Evolutionary conservation across 1,140 invertebrate genomes (phyloP), one percentile per base, ranked within the genome.

Genomic region (Drosophila lowei): DNA sequence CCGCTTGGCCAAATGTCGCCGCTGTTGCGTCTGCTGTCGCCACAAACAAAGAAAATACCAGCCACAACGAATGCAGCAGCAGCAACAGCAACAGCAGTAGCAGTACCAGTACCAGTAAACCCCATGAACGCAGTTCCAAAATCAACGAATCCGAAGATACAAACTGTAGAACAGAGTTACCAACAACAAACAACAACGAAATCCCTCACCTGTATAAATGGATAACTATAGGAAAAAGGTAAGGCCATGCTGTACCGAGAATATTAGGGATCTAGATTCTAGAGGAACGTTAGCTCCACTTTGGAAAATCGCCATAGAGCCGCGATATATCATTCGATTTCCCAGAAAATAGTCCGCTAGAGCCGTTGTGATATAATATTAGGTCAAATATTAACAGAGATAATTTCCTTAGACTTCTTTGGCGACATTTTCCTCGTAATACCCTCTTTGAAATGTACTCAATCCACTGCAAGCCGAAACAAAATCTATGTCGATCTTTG

Each of bases 201-300:
- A 38, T 48, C 58, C 64, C 65, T 25, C 67, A 62, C 41, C 64
- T 80, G 60, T 74, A 76, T 72, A 66, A 78, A 90, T 90, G 89
- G 89, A 90, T 76, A 90, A 90, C 85, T 90, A 90, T 81, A 89
- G 89, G 38, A 90, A 90, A 46, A 90, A 90, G 89, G 89, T 90
- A 61, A 88, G 81, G 11, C 11, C 30, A 11, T 34, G 30, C 15
- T 11, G 13, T 23, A 13, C 1, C 9, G 8, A 43, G 42, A 41
- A 28, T 16, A 59, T 25, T 34, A 11, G 0, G 30, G 30, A 34
- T 34, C 2, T 34, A 34, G 18, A 18, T 18, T 18, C 1, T 18
- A 2, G 18, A 18, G 1, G 18, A 18, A 18, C 18, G 2, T 18
- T 18, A n/a, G n/a, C n/a, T n/a, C n/a, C n/a, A n/a, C n/a, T n/a